Evolutionary conservation across 2,888 invertebrate species (phyloP), one percentile per base, ranked within the genome.

Genomic region (Campopleginae sp.): DNA sequence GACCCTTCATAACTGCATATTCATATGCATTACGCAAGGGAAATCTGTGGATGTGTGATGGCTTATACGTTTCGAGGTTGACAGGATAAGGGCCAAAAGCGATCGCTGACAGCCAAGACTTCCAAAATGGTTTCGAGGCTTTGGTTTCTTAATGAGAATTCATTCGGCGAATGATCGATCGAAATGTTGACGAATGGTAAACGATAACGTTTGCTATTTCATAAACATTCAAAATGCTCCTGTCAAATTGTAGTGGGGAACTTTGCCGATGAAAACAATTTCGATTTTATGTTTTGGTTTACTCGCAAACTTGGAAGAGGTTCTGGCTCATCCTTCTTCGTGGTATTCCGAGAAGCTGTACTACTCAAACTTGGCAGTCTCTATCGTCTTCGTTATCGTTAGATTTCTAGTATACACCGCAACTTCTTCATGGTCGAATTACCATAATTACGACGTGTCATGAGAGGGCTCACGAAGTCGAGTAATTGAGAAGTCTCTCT

Each of bases 341-440:
- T 51, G 46, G 2, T 17, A 51, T 27, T 23, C 23, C 44, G 48
- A 38, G 58, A 33, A 33, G 48, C 33, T 27, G 38, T 19, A 27
- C 17, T 61, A 27, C 65, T 31, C 6, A 78, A 81, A 78, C 74
- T 81, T 84, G 54, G 44, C 27, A 19, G 75, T 81, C 84, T 68
- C 33, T 65, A 71, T 71, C 71, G 27, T 54, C 33, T 54, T 80
- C 75, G 70, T 82, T 61, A 63, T 65, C 66, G 65, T 68, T 46
- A 77, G 58, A 51, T 72, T 83, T 80, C 85, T 54, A 71, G 42
- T 80, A n/a, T n/a, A 71, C 71, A 75, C 70, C 42, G n/a, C 12
- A 70, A 61, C 70, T 79, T 44, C 58, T 79, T 70, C 33, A 33
- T n/a, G 33, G 19, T 71, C 51, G 19, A 46, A 19, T 33, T 31